Percentiles rank a stretch among this genome's conserved stretches.
Conservation (phyloP, 2,797 vertebrate species). For the Falco biarmicus region DNA sequence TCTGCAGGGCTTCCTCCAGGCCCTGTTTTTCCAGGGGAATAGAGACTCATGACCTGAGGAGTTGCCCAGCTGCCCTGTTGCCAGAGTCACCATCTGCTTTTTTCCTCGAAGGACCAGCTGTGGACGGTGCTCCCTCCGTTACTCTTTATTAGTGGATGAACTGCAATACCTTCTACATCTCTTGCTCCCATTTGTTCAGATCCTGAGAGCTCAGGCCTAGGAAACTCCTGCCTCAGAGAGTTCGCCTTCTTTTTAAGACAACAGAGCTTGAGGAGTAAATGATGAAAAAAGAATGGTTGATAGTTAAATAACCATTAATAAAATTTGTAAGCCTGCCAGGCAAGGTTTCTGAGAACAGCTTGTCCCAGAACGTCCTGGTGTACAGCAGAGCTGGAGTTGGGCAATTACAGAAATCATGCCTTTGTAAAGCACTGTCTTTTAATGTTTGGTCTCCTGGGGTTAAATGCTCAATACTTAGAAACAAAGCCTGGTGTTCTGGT, state of each 20-base stretch:
- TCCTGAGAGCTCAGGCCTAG: not conserved
- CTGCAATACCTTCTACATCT: not conserved
- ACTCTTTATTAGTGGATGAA: too few species aligned
- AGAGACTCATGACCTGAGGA: too few species aligned
- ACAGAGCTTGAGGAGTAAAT: not conserved
- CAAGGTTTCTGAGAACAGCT: not conserved
- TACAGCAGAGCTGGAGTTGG: not conserved
- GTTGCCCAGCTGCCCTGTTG: not conserved
- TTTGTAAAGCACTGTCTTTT: not conserved
- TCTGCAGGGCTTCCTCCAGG: not conserved
- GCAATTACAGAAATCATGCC: not conserved
- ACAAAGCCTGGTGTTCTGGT: not conserved
- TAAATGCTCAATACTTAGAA: not conserved
- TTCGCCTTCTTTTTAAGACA: not conserved
- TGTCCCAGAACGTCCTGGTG: not conserved
- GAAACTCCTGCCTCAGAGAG: not conserved
- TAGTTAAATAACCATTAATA: slow-evolving; percentile 4
- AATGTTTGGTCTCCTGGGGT: not conserved
- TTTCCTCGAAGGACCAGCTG: not conserved
- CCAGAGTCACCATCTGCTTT: not conserved
- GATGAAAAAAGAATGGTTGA: not conserved
- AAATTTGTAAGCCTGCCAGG: not conserved
- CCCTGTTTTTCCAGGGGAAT: not conserved
- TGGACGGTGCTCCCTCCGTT: not conserved
- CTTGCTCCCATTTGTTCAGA: not conserved